Evolutionary conservation across 2,113 vertebrate genomes (phyloP), one percentile per base, ranked within the genome.

Genomic region (Vidua chalybeata): DNA sequence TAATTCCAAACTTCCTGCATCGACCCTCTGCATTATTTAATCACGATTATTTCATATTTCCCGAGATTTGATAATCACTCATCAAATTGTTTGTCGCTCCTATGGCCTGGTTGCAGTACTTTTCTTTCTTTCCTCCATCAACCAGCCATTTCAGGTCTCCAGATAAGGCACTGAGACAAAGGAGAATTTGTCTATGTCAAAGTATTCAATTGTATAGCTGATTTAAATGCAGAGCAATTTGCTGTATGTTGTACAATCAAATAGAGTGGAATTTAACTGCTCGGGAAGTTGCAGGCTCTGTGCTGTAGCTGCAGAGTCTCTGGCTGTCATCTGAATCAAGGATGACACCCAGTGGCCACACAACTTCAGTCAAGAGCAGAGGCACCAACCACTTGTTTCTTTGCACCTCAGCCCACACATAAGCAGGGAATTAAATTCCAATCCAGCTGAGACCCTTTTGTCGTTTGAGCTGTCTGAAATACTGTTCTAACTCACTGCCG

Each of bases 281-380:
- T 84, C 3, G 37, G 78, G 75, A 95, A 93, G 63, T 41, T 84
- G 61, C 59, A 39, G 68, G 51, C 49, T 81, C 69, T 72, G 79
- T 6, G 41, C 51, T 54, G 68, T 0, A 68, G 37, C 67, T 73
- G 41, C 59, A 67, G 92, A 62, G 66, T 26, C 31, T 85, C 56
- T 13, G 91, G 73, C 81, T 93, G 76, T 97, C 93, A 45, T 90
- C 96, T 97, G 96, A 95, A 88, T 77, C 97, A 97, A 96, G 96
- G 95, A 94, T 97, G 98, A 97, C 98, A 98, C 97, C 98, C 98
- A 98, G 97, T 97, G 98, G 98, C 85, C 76, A 91, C 87, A 89
- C 5, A 23, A 52, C 43, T 96, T 91, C 96, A 93, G 87, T 95
- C 95, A 72, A 52, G 72, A 84, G 1, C 88, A 51, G 61, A 69